Conservation (phyloP, 2,888 invertebrate genomes). For the Bugulina stolonifera region DNA sequence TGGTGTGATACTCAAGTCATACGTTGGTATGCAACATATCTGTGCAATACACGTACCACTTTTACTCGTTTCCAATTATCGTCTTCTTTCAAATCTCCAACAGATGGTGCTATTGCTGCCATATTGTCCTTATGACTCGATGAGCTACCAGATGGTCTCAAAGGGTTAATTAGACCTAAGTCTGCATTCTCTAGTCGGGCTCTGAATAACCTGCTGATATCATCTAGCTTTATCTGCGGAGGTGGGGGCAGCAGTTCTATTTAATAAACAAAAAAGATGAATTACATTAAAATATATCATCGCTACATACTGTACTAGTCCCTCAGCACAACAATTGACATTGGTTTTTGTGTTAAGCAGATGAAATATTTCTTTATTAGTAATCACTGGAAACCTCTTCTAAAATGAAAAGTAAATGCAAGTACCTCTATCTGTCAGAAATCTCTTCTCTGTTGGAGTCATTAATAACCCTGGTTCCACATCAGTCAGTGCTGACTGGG, state of each 20-base stretch:
- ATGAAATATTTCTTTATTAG: too few relatives aligned
- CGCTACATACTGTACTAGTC: too few relatives aligned
- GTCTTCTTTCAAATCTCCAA: conserved; percentile 57
- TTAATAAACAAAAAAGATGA: too few relatives aligned
- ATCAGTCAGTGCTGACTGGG: conserved; percentile 4
- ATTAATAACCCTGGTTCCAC: conserved; percentile 8
- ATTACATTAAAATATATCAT: too few relatives aligned
- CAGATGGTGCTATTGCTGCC: conserved; percentile 32
- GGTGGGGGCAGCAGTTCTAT: conserved; percentile 7
- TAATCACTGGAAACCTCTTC: too few relatives aligned
- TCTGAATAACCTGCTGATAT: conserved; percentile 1
- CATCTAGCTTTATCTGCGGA: conserved; percentile 4
- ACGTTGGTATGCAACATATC: too few relatives aligned
- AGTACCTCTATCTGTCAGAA: conserved; percentile 5
- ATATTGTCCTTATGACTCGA: conserved; percentile 34
- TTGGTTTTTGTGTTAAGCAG: too few relatives aligned
- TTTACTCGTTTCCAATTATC: conserved; percentile 79
- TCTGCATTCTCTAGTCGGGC: conserved; percentile 7
- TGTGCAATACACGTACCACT: conserved; percentile 47
- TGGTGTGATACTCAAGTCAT: too few relatives aligned
- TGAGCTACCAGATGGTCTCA: neutral
- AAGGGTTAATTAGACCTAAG: neutral
- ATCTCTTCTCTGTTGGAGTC: neutral
- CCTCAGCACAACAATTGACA: too few relatives aligned
- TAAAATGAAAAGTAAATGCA: too few relatives aligned